Evolutionary conservation across 2,797 vertebrate species (phyloP), one percentile per base, ranked within the genome.

Genomic region (Cuculus canorus): DNA sequence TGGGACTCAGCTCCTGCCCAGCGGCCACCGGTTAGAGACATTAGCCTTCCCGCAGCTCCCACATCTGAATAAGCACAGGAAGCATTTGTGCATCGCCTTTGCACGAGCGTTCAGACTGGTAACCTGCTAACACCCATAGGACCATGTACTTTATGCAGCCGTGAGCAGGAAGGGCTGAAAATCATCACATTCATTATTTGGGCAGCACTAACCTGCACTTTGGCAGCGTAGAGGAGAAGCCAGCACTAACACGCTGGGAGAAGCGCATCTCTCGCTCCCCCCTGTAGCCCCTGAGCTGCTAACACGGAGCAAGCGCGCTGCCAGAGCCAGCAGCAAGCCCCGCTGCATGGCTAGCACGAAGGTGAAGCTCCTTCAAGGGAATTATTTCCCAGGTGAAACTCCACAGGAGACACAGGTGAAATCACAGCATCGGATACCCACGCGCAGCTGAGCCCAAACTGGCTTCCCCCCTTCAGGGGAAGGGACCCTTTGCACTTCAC

Each of bases 21-120:
- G 81, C 61, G 50, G 79, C 37, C 33, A 13, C 30, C 0, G 0
- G 3, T 10, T 0, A 17, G 66, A 78, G 63, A 21, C 45, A 27
- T 4, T 48, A 19, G 41, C 35, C 30, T 25, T 22, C 23, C 25
- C 5, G 1, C 19, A 28, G 63, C 59, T 33, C 60, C 43, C 2
- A 0, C 8, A 0, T 15, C 8, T 19, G 37, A 48, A 22, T 0
- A 19, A 0, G 1, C 15, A 0, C 37, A 32, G 73, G 68, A 70
- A 60, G 39, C 3, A 1, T 19, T 48, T 25, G 15, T 8, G 80
- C 7, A 3, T 3, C 1, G 0, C 71, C 80, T 56, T 13, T 21
- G 25, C 17, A 0, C 0, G 5, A 23, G 13, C 3, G 0, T 3
- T 37, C 56, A 45, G 56, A n/a, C 68, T 5, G 37, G 4, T 35